phyloP scores from a whole-genome alignment of 23 tunicate species.

The Halocynthia roretzi region DNA sequence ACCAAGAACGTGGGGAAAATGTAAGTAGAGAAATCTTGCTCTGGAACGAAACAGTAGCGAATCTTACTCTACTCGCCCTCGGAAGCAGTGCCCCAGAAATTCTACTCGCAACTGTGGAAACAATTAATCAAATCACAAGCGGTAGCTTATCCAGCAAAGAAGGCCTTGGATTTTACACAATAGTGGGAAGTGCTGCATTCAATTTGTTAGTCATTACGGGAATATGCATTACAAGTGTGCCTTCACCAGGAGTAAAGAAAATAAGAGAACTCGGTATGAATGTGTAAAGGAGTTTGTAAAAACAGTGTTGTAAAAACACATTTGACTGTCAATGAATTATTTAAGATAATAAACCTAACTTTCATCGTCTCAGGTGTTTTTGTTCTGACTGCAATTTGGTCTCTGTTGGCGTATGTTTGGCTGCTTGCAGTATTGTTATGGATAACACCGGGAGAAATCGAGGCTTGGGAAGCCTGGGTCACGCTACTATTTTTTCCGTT shows the following conservation, averaged over 20 bases:
- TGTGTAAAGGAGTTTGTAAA: too few species aligned
- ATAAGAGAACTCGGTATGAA: slow-evolving; percentile 3
- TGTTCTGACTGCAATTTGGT: slow-evolving; percentile 66
- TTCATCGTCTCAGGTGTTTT: slow-evolving; percentile 40
- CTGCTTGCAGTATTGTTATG: slow-evolving; percentile 53
- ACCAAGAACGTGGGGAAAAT: slow-evolving; percentile 52
- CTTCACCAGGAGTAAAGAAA: slow-evolving; percentile 52
- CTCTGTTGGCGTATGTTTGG: slow-evolving; percentile 94
- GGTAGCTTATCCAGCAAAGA: slow-evolving; percentile 82
- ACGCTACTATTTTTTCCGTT: slow-evolving; percentile 89
- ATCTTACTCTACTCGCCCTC: slow-evolving; percentile 96
- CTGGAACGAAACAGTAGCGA: slow-evolving; percentile 99
- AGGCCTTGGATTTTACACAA: slow-evolving; percentile 90
- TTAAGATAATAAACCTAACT: too few species aligned
- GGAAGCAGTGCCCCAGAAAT: slow-evolving; percentile 98
- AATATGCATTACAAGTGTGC: slow-evolving; percentile 82
- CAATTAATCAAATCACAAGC: not conserved
- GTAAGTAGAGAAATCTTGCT: slow-evolving; percentile 77
- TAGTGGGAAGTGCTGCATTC: slow-evolving; percentile 99
- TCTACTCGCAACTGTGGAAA: slow-evolving; percentile 86
- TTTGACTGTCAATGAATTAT: too few species aligned
- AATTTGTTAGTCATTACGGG: slow-evolving; percentile 86
- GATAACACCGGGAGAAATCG: slow-evolving; percentile 50
- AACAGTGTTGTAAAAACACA: too few species aligned
- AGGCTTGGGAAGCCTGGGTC: slow-evolving; percentile 89